phyloP scores from a whole-genome alignment of 1,140 invertebrate genomes.

The Pectinophora gossypiella region DNA sequence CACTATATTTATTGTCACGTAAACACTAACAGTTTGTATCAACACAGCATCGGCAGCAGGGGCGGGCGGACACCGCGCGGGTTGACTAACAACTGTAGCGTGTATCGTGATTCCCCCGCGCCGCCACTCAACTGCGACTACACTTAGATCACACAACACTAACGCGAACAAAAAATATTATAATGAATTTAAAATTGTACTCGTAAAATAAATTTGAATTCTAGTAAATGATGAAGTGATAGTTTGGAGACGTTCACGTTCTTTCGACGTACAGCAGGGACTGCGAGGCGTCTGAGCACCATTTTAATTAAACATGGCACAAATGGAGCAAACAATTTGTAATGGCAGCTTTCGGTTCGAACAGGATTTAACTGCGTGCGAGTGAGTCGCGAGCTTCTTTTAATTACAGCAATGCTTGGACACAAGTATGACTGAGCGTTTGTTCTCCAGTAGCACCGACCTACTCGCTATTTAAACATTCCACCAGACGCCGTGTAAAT shows the following conservation, averaged over 20 bases:
- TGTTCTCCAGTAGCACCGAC: too few species aligned
- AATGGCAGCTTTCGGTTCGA: slow-evolving; percentile 57
- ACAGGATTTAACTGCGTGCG: slow-evolving; percentile 63
- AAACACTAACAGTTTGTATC: slow-evolving; percentile 15
- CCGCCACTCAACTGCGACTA: slow-evolving; percentile 10
- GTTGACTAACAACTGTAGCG: slow-evolving; percentile 45
- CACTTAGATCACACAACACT: slow-evolving; percentile 2
- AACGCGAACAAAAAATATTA: slow-evolving; percentile 1
- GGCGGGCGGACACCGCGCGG: slow-evolving; percentile 43
- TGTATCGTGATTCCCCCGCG: slow-evolving; percentile 5
- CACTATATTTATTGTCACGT: slow-evolving; percentile 21
- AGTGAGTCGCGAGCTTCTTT: slow-evolving; percentile 7
- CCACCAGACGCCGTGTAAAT: too few species aligned
- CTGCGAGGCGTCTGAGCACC: slow-evolving; percentile 11
- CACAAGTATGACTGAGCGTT: too few species aligned
- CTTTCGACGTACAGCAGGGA: neutral
- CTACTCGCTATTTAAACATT: too few species aligned
- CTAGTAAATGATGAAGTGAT: neutral
- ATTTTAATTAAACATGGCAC: slow-evolving; percentile 56
- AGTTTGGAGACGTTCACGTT: neutral
- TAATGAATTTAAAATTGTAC: neutral
- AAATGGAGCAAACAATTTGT: slow-evolving; percentile 47
- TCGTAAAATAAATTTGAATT: neutral
- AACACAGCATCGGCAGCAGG: slow-evolving; percentile 21
- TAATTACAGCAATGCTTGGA: neutral